A percentile compares a stretch with the other conserved stretches of the same genome.
Conservation (phyloP, 2,888 invertebrate species). For the Cetonia aurata region DNA sequence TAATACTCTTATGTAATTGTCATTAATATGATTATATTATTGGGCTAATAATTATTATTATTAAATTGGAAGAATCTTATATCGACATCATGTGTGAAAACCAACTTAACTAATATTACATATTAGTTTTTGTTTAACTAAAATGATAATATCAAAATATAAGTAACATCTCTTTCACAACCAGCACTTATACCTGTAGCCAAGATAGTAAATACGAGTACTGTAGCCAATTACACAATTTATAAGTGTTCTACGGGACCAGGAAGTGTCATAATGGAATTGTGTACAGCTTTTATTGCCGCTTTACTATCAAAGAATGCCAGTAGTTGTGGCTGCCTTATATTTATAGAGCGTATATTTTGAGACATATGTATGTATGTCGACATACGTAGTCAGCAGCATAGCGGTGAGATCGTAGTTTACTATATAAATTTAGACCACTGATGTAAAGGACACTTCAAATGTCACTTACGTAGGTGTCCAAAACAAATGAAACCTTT, state of each 20-base stretch:
- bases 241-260: not conserved
- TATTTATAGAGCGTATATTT: conserved; percentile 39
- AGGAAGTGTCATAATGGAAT: conserved; percentile 22
- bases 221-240: no score
- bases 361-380: conserved; percentile 14
- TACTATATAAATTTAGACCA: conserved; percentile 42
- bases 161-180: no score
- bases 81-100: no score
- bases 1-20: no score
- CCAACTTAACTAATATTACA: no score
- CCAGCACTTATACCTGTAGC: no score
- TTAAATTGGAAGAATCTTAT: no score
- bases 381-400: conserved; percentile 24
- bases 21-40: no score
- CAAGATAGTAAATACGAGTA: no score
- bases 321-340: conserved; percentile 16
- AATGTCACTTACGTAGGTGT: conserved; percentile 39
- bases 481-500: conserved; percentile 30
- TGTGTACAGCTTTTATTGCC: conserved; percentile 26
- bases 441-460: conserved; percentile 42
- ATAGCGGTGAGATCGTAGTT: conserved; percentile 39
- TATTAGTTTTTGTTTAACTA: no score
- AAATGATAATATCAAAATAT: no score
- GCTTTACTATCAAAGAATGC: conserved; percentile 33
- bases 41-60: no score